A percentile compares a stretch with the other conserved stretches of the same genome.
Evolutionary conservation across 2,888 invertebrate species (phyloP).

Genomic region (Rosalia funebris): DNA sequence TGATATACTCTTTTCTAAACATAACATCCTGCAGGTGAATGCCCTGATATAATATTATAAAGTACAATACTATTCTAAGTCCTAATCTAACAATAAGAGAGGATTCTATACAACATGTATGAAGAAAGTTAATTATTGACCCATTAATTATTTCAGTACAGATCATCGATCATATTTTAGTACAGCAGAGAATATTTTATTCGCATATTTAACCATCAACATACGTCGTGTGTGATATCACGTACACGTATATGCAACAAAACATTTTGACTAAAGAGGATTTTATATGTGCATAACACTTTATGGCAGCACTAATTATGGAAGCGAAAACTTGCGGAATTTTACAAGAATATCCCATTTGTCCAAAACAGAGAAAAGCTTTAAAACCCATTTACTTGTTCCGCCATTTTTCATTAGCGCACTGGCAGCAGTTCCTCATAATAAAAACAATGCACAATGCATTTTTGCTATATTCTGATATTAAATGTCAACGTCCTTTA

Average conservation of each 20-base stretch:
- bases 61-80: too few species aligned
- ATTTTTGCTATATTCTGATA: conserved; percentile 32
- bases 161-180: too few species aligned
- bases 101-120: too few species aligned
- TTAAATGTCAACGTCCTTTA: conserved; percentile 13
- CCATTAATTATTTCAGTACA: too few species aligned
- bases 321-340: conserved; percentile 16
- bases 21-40: too few species aligned
- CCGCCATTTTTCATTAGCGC: conserved; percentile 45
- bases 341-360: conserved; percentile 32
- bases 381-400: conserved; percentile 44
- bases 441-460: conserved; percentile 35
- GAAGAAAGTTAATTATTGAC: too few species aligned
- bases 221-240: too few species aligned
- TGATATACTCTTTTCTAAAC: too few species aligned
- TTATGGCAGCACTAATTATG: conserved; percentile 13
- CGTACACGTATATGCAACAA: conserved; percentile 6
- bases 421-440: conserved; percentile 29
- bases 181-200: too few species aligned
- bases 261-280: conserved; percentile 4
- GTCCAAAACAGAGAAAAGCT: conserved; percentile 24
- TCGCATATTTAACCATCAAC: too few species aligned
- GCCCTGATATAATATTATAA: too few species aligned
- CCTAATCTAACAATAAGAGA: too few species aligned
- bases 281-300: conserved; percentile 7